Conservation (phyloP, 2,888 invertebrate genomes). For the Hirtodrosophila alboralis region DNA sequence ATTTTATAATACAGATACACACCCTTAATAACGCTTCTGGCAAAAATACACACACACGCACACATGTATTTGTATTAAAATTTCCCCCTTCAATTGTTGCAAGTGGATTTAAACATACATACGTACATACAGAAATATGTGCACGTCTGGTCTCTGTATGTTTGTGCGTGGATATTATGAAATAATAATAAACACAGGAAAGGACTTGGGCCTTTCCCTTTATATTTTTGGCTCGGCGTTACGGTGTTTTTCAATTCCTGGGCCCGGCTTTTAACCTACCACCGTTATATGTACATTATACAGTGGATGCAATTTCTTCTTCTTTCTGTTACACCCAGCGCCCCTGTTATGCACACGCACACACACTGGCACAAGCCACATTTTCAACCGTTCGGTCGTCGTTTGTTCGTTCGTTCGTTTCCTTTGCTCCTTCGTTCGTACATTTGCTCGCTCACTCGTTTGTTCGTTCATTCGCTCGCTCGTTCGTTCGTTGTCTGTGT, state of each 20-base stretch:
- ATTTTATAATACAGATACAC: slow-evolving; percentile 6
- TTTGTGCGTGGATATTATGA: slow-evolving; percentile 52
- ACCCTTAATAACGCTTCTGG: slow-evolving; percentile 20
- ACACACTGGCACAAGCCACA: slow-evolving; percentile 28
- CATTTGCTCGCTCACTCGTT: slow-evolving; percentile 29
- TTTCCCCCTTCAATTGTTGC: slow-evolving; percentile 50
- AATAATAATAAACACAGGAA: slow-evolving; percentile 71
- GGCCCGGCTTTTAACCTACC: slow-evolving; percentile 73
- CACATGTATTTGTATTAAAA: slow-evolving; percentile 16
- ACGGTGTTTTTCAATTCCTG: slow-evolving; percentile 28
- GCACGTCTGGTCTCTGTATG: slow-evolving; percentile 19
- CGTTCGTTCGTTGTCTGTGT: slow-evolving; percentile 38
- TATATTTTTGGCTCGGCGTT: slow-evolving; percentile 19
- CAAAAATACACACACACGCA: slow-evolving; percentile 26
- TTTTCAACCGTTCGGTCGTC: slow-evolving; percentile 31
- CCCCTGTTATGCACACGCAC: slow-evolving; percentile 2
- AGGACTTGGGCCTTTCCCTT: slow-evolving; percentile 19
- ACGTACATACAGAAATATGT: slow-evolving; percentile 5
- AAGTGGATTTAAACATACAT: slow-evolving; percentile 30
- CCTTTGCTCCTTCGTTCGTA: slow-evolving; percentile 11
- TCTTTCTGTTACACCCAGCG: background rate
- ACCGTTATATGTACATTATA: slow-evolving; percentile 43
- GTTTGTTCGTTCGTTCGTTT: slow-evolving; percentile 14
- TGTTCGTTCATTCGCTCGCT: slow-evolving; percentile 30
- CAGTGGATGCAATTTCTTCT: slow-evolving; percentile 30